Conservation (phyloP, 2,888 invertebrate genomes). For the Vandiemenella viatica region DNA sequence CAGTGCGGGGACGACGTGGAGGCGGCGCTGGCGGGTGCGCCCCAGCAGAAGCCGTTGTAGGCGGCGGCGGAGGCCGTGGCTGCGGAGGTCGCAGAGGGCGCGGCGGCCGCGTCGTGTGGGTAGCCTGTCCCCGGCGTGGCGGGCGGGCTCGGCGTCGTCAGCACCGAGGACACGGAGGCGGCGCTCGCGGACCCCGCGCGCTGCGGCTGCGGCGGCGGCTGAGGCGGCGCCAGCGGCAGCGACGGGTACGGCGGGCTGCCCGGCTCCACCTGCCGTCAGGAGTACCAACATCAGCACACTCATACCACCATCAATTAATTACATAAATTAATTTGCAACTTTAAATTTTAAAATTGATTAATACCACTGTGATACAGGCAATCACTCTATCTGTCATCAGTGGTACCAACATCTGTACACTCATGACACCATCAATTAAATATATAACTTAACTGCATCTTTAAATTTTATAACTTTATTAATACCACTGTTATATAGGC, state of each 20-base stretch:
- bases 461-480: too few species aligned
- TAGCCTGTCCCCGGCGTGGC: constrained; percentile 39
- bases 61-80: background rate
- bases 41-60: constrained; percentile 38
- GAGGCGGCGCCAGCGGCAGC: constrained; percentile 19
- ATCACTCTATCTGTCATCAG: too few species aligned
- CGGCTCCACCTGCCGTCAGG: too few species aligned
- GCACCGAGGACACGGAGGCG: background rate
- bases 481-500: too few species aligned
- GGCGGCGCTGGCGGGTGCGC: constrained; percentile 25
- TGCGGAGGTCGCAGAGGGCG: background rate
- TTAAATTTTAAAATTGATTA: too few species aligned
- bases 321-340: too few species aligned
- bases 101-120: constrained; percentile 27
- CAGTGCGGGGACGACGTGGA: constrained; percentile 36
- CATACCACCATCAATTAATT: too few species aligned
- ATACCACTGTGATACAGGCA: too few species aligned
- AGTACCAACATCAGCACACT: too few species aligned
- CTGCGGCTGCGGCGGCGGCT: constrained; percentile 25
- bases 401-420: too few species aligned
- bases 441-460: too few species aligned
- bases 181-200: constrained; percentile 17
- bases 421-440: too few species aligned
- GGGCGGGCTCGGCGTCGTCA: constrained; percentile 25
- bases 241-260: constrained; percentile 27